phyloP scores from a whole-genome alignment of 2,888 invertebrate genomes.

The Lobophora halterata region DNA sequence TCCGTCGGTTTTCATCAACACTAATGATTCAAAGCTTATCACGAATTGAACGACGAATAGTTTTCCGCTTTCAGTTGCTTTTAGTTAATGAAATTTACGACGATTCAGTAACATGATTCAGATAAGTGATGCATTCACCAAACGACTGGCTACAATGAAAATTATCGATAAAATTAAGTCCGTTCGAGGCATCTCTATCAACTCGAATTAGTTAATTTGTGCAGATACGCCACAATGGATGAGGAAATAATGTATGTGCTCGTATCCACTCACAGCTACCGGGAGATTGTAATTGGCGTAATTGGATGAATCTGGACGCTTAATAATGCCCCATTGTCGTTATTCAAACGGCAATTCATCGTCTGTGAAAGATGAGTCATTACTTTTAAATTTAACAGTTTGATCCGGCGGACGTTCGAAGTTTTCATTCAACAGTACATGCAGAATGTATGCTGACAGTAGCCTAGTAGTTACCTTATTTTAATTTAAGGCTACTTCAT shows the following conservation, averaged over 20 bases:
- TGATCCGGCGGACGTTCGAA: slow-evolving; percentile 22
- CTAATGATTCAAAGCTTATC: no score
- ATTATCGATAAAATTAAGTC: slow-evolving; percentile 23
- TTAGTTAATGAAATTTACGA: no score
- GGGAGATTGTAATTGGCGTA: slow-evolving; percentile 78
- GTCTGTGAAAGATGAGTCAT: slow-evolving; percentile 74
- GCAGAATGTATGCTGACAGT: not conserved
- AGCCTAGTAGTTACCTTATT: no score
- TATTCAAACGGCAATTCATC: slow-evolving; percentile 76
- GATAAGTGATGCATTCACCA: no score
- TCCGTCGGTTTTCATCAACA: slow-evolving; percentile 11
- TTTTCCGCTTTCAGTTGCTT: no score
- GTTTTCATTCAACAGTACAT: not conserved
- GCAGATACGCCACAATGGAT: slow-evolving; percentile 75
- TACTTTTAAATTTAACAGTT: slow-evolving; percentile 65
- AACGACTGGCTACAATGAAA: no score
- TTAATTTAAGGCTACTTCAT: no score
- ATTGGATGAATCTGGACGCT: slow-evolving; percentile 79
- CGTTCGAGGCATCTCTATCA: slow-evolving; percentile 41
- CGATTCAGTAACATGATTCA: no score
- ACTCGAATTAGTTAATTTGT: slow-evolving; percentile 77
- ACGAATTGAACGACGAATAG: no score
- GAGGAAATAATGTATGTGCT: slow-evolving; percentile 72
- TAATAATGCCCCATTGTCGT: slow-evolving; percentile 77
- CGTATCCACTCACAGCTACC: slow-evolving; percentile 58